These are phyloP conservation scores for Saguinus midas DNA, from an alignment of 2,113 vertebrate species.

Conservation along the genomic window DNA sequence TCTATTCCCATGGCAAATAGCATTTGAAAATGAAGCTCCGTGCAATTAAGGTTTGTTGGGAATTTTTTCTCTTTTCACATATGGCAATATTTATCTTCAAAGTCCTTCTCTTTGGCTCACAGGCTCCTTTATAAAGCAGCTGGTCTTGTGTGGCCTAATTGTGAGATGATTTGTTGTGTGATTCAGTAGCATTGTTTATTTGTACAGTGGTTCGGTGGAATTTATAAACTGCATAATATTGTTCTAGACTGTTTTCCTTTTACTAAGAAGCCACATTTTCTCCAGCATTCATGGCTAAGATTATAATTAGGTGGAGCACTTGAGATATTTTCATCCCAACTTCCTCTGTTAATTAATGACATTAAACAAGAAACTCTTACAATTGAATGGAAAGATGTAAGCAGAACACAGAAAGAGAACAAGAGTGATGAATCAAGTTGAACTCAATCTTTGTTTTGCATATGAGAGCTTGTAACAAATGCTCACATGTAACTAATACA, in stretches of 20 bases:
- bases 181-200: constrained; percentile 91
- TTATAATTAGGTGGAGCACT: constrained; percentile 80
- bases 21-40: constrained; percentile 81
- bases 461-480: constrained; percentile 61
- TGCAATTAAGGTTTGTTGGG: constrained; percentile 83
- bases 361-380: constrained; percentile 65
- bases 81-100: constrained; percentile 91
- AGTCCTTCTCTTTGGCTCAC: constrained; percentile 85
- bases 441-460: constrained; percentile 62
- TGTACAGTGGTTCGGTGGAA: constrained; percentile 88
- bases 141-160: constrained; percentile 89
- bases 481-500: constrained; percentile 45
- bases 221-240: constrained; percentile 88
- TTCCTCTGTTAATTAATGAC: constrained; percentile 73
- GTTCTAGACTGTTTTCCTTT: constrained; percentile 84
- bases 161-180: constrained; percentile 88
- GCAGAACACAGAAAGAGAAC: neutral
- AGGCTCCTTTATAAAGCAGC: constrained; percentile 82
- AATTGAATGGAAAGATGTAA: constrained; percentile 45
- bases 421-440: neutral
- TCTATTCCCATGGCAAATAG: constrained; percentile 82
- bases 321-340: constrained; percentile 80
- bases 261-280: constrained; percentile 81
- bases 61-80: constrained; percentile 83
- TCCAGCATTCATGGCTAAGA: constrained; percentile 76